Conservation (phyloP, 2,797 vertebrate species). For the Pristis pectinata region DNA sequence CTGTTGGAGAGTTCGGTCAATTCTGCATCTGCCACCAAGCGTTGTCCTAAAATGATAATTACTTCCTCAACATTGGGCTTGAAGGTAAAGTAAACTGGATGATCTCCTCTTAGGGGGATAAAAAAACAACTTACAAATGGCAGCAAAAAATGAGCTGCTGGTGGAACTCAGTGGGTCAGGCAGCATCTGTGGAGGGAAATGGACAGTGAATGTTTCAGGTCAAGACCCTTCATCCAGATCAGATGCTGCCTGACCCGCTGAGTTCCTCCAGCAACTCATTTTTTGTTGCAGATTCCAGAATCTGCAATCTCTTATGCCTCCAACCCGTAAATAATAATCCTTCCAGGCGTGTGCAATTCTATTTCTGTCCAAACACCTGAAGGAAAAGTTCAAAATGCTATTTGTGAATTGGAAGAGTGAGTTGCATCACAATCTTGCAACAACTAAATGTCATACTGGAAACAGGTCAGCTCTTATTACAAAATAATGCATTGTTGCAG, state of each 20-base stretch:
- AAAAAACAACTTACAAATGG: not conserved
- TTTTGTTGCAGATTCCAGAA: no score
- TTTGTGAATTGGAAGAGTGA: not conserved
- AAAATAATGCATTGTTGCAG: not conserved
- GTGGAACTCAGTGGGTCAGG: no score
- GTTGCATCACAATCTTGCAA: not conserved
- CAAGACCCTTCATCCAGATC: no score
- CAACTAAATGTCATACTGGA: not conserved
- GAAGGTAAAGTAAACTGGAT: not conserved
- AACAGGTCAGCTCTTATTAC: not conserved
- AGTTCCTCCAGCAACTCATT: no score
- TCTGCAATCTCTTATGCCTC: no score
- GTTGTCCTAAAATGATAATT: not conserved
- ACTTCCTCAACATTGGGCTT: not conserved
- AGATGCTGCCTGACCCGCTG: no score
- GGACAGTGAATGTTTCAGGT: no score
- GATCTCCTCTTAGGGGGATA: no score
- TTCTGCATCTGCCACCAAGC: constrained; percentile 9
- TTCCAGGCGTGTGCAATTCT: not conserved
- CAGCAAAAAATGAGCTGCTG: no score
- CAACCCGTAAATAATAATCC: not conserved
- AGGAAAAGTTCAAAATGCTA: not conserved
- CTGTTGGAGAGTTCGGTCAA: not conserved
- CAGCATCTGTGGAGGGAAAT: no score
- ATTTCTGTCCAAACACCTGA: not conserved